These are phyloP conservation scores for Takifugu bimaculatus DNA, from an alignment of 2,113 vertebrate species.

Conservation along the genomic window DNA sequence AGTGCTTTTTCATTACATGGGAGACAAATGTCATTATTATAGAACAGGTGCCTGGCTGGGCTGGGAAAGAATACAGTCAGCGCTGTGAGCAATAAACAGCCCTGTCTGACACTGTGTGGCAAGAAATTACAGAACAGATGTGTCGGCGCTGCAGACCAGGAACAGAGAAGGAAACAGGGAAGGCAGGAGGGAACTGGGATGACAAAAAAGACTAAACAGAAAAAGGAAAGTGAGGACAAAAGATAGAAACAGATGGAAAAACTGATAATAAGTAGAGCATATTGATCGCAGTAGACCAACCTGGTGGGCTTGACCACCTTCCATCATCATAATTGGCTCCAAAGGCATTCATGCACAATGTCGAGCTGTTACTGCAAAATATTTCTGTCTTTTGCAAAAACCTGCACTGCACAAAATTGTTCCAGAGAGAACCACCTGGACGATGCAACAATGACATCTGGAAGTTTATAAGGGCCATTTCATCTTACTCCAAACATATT, in stretches of 20 bases:
- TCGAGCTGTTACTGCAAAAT: slow-evolving; percentile 8
- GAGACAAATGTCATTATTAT: slow-evolving; percentile 39
- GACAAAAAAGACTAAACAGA: slow-evolving; percentile 21
- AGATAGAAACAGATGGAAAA: neutral
- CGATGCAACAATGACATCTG: slow-evolving; percentile 31
- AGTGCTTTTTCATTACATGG: slow-evolving; percentile 39
- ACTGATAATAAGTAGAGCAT: neutral
- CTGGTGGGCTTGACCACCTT: no score
- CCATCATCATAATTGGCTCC: no score
- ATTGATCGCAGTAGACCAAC: neutral
- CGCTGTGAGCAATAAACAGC: slow-evolving; percentile 29
- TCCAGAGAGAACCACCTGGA: slow-evolving; percentile 9
- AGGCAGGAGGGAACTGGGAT: neutral
- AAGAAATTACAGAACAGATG: slow-evolving; percentile 50
- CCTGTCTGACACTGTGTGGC: slow-evolving; percentile 31
- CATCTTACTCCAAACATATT: no score
- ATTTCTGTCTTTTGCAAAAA: slow-evolving; percentile 25
- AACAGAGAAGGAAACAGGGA: slow-evolving; percentile 9
- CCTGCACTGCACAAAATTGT: neutral
- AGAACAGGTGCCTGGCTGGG: slow-evolving; percentile 45
- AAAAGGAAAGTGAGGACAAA: neutral
- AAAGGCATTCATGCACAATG: slow-evolving; percentile 15
- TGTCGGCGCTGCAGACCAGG: slow-evolving; percentile 39
- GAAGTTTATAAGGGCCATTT: neutral
- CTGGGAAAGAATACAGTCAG: slow-evolving; percentile 37